phyloP scores from a whole-genome alignment of 2,888 invertebrate genomes.

The Protodeltote pygarga region DNA sequence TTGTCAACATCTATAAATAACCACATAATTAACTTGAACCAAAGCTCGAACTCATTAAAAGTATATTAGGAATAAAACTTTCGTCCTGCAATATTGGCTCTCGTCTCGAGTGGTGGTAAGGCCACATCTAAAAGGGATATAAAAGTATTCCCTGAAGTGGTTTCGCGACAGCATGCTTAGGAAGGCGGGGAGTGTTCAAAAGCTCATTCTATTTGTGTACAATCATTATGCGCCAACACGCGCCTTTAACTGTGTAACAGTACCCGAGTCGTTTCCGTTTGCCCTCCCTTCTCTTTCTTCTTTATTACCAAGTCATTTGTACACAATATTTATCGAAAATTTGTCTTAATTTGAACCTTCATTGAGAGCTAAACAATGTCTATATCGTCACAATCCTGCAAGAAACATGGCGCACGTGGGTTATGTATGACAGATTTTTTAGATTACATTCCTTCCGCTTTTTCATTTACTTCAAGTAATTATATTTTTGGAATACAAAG shows the following conservation, averaged over 20 bases:
- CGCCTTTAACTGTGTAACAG: slow-evolving; percentile 82
- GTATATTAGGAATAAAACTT: slow-evolving; percentile 42
- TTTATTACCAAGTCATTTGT: slow-evolving; percentile 72
- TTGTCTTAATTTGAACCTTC: slow-evolving; percentile 56
- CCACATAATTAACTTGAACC: slow-evolving; percentile 29
- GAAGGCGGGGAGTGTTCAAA: slow-evolving; percentile 66
- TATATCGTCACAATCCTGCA: slow-evolving; percentile 52
- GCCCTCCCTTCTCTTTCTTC: slow-evolving; percentile 66
- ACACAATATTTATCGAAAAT: slow-evolving; percentile 61
- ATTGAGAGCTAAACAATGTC: slow-evolving; percentile 48
- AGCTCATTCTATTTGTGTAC: slow-evolving; percentile 78
- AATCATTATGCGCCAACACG: slow-evolving; percentile 83
- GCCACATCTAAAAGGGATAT: slow-evolving; percentile 64
- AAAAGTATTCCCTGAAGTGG: slow-evolving; percentile 74
- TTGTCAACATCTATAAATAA: slow-evolving; percentile 18
- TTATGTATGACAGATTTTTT: no score
- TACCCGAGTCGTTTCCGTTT: slow-evolving; percentile 80
- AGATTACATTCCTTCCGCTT: no score
- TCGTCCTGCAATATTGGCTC: slow-evolving; percentile 43
- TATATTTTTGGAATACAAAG: no score
- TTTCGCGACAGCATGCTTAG: slow-evolving; percentile 77
- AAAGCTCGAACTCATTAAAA: slow-evolving; percentile 35
- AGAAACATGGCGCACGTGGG: no score
- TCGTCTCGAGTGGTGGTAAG: slow-evolving; percentile 52
- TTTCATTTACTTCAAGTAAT: no score